Base-by-base conservation (phyloP, 2,888 invertebrate species). In the Apodemia zela region DNA sequence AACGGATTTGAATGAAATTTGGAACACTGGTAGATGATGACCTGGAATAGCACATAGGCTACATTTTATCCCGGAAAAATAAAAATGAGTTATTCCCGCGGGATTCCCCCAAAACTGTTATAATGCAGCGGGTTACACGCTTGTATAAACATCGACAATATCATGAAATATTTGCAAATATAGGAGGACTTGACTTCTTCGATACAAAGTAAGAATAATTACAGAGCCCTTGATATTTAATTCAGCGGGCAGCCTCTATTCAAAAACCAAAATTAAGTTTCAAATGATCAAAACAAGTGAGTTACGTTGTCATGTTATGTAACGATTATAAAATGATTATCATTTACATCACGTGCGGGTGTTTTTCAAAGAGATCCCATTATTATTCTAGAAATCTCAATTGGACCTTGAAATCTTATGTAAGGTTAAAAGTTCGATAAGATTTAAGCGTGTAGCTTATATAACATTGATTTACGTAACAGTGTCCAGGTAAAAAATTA, bases 241-340 rank as follows among this genome's bases (percentile, higher is more conserved):
- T 51, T 51, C 51, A 51, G 25, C 11, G 13, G 18, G 10, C 21
- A 51, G 17, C 21, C 51, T 18, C 51, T 51, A 13, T 25, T 51
- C 5, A 51, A 51, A 51, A 51, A 51, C 51, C 13, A 51, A 42
- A 54, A 54, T 54, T 54, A 54, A 54, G 25, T 25, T 21, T 15
- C 15, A 15, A 15, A 13, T 13, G 21, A 54, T 54, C 54, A 54
- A 54, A 54, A 54, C 25, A 18, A 54, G 25, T 51, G 61, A 33
- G 38, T 60, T 60, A 66, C 66, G 66, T 65, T 64, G 64, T 63
- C 66, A 5, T 59, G 64, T 73, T 73, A 71, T 68, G 70, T 70
- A 73, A 72, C 63, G 69, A 66, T 69, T 69, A 66, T 67, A 67
- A 69, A 67, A 71, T 58, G 66, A 68, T 72, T 67, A 63, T 61